A percentile compares a stretch with the other conserved stretches of the same genome.
Conservation (phyloP, 1,140 invertebrate genomes). For the Ectropis grisescens region DNA sequence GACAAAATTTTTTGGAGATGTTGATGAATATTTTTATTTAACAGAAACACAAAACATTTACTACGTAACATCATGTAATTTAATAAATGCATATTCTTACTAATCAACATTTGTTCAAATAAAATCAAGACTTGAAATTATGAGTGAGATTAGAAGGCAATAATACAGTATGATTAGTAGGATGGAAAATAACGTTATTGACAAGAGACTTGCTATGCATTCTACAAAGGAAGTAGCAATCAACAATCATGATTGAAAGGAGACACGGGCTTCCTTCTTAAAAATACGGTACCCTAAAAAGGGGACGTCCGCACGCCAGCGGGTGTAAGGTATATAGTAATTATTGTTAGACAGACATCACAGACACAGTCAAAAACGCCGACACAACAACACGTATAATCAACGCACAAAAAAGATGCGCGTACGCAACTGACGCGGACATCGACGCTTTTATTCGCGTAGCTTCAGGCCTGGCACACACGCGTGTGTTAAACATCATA, state of each 20-base stretch:
- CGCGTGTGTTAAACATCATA: slow-evolving; percentile 45
- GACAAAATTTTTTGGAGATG: too few relatives aligned
- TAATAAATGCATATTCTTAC: too few relatives aligned
- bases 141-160: too few relatives aligned
- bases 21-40: too few relatives aligned
- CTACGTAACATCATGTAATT: too few relatives aligned
- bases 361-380: slow-evolving; percentile 55
- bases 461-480: slow-evolving; percentile 31
- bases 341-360: slow-evolving; percentile 63
- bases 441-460: slow-evolving; percentile 36
- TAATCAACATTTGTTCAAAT: too few relatives aligned
- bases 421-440: slow-evolving; percentile 23
- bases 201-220: neutral
- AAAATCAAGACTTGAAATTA: too few relatives aligned
- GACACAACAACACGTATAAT: slow-evolving; percentile 21
- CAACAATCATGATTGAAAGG: slow-evolving; percentile 17
- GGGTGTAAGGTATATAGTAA: slow-evolving; percentile 63
- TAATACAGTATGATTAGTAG: too few relatives aligned
- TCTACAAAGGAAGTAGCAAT: slow-evolving; percentile 17
- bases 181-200: too few relatives aligned
- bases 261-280: neutral
- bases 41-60: too few relatives aligned
- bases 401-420: slow-evolving; percentile 8
- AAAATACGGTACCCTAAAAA: slow-evolving; percentile 10
- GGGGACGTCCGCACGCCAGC: slow-evolving; percentile 23